phyloP scores from a whole-genome alignment of 2,888 invertebrate species.

The Psococerastis gibbosa region DNA sequence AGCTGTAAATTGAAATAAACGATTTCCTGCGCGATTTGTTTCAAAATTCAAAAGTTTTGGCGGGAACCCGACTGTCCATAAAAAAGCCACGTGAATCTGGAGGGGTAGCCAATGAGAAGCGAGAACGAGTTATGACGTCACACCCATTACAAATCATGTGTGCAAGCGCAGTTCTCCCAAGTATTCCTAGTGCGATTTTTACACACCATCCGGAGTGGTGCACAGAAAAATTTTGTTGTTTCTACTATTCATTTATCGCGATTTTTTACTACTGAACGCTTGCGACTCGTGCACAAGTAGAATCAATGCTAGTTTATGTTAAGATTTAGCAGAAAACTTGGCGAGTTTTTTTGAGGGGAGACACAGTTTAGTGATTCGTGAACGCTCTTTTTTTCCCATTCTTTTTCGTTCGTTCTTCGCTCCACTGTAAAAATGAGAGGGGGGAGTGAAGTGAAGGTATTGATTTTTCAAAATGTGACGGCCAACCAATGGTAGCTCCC shows the following conservation, averaged over 20 bases:
- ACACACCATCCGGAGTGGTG: no score
- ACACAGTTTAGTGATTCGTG: slow-evolving; percentile 4
- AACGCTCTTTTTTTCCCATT: slow-evolving; percentile 7
- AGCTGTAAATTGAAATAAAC: no score
- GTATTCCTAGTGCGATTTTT: background rate
- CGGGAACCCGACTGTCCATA: background rate
- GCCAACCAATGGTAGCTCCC: slow-evolving; percentile 19
- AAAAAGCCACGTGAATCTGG: background rate
- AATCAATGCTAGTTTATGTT: background rate
- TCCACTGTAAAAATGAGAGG: slow-evolving; percentile 27
- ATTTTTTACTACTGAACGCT: no score
- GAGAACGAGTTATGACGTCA: background rate
- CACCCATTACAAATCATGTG: background rate
- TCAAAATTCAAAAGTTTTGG: background rate
- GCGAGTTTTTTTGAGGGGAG: background rate
- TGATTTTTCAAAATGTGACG: slow-evolving; percentile 37
- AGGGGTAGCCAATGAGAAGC: background rate
- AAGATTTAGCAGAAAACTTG: background rate
- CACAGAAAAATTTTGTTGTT: no score
- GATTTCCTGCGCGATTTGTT: no score
- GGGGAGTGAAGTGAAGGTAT: slow-evolving; percentile 41
- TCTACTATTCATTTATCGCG: no score
- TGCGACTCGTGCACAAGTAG: no score
- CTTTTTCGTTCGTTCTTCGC: slow-evolving; percentile 4
- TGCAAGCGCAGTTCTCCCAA: background rate